Evolutionary conservation across 2,888 invertebrate genomes (phyloP).

Genomic region (Tethea ocularis): DNA sequence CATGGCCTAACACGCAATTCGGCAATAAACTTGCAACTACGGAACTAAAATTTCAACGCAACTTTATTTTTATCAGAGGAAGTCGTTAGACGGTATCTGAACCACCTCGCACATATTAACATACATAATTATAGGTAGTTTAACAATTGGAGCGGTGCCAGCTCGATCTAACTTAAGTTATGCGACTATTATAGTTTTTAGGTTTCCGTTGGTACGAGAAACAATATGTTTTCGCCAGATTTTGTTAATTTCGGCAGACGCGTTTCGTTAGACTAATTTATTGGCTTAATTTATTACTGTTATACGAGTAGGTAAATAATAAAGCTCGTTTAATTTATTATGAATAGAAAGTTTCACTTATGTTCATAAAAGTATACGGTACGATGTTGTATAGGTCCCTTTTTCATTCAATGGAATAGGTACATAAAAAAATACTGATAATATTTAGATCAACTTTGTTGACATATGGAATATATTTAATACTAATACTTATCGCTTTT

Average conservation of each 20-base stretch:
- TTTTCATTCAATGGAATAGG: too few species aligned
- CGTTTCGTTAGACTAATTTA: conserved; percentile 50
- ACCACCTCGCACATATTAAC: conserved; percentile 79
- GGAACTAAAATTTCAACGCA: conserved; percentile 83
- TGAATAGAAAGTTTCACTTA: not conserved
- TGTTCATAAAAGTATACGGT: not conserved
- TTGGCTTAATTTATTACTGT: conserved; percentile 47
- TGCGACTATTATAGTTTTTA: conserved; percentile 72
- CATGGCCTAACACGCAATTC: conserved; percentile 73
- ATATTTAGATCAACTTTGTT: too few species aligned
- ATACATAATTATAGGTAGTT: conserved; percentile 82
- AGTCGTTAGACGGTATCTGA: conserved; percentile 82
- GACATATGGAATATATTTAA: too few species aligned
- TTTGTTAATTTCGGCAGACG: conserved; percentile 50
- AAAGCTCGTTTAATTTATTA: conserved; percentile 5
- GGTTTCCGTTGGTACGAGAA: conserved; percentile 66
- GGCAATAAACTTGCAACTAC: conserved; percentile 78
- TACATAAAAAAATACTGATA: too few species aligned
- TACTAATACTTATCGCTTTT: too few species aligned
- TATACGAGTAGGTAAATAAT: conserved; percentile 38
- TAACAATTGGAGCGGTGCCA: conserved; percentile 76
- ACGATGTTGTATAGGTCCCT: too few species aligned
- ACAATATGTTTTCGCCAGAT: conserved; percentile 62
- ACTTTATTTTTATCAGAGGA: conserved; percentile 82
- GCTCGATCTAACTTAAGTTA: conserved; percentile 68